Percentiles rank a stretch among this genome's conserved stretches.
phyloP scores from a whole-genome alignment of 2,113 vertebrate species.

The Petrocephalus microphthalmus region DNA sequence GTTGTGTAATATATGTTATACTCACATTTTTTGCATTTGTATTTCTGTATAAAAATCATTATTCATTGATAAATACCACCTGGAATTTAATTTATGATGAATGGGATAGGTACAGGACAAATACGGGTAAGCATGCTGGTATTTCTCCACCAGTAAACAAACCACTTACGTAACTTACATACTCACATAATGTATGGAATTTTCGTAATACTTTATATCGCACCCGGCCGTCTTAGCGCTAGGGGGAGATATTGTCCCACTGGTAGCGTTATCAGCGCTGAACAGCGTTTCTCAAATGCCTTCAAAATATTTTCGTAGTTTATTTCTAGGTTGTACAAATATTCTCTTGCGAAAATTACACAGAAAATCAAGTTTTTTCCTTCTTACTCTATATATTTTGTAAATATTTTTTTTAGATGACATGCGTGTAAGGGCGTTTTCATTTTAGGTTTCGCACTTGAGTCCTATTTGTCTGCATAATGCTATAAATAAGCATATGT shows the following conservation, averaged over 20 bases:
- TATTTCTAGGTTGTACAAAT: neutral
- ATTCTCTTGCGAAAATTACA: neutral
- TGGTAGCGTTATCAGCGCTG: neutral
- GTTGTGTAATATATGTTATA: neutral
- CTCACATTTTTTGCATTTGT: neutral
- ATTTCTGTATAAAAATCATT: neutral
- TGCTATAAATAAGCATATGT: neutral
- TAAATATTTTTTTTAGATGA: neutral
- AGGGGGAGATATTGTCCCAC: neutral
- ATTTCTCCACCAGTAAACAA: neutral
- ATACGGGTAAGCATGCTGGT: neutral
- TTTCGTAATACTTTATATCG: neutral
- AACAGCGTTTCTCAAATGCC: neutral
- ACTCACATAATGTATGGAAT: neutral
- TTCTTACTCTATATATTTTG: neutral
- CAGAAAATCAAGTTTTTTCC: neutral
- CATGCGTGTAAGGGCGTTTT: neutral
- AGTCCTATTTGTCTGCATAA: neutral
- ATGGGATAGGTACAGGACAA: neutral
- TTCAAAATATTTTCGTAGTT: neutral
- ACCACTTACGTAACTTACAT: neutral
- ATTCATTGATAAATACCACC: neutral
- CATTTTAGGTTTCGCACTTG: neutral
- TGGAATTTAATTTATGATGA: neutral
- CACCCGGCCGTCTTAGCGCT: neutral